Percentiles rank a stretch among this genome's conserved stretches.
These are phyloP conservation scores for Eremobia ochroleuca DNA, from an alignment of 2,888 invertebrate species.

Conservation along the genomic window DNA sequence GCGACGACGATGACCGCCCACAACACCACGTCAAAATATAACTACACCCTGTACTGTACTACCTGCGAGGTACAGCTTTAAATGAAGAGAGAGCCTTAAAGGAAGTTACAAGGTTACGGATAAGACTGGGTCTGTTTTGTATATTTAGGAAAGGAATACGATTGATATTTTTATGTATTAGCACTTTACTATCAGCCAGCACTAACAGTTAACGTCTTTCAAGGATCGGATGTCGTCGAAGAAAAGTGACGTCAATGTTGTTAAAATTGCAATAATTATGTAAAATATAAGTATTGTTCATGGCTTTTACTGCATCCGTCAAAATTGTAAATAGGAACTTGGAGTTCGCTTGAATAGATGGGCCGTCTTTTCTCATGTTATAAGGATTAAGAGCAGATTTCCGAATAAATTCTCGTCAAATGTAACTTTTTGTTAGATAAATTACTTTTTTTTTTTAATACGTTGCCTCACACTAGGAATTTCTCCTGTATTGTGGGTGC, in stretches of 20 bases:
- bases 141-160: slow-evolving; percentile 77
- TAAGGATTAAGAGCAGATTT: slow-evolving; percentile 16
- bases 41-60: slow-evolving; percentile 51
- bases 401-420: slow-evolving; percentile 19
- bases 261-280: slow-evolving; percentile 56
- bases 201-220: slow-evolving; percentile 41
- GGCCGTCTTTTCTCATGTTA: slow-evolving; percentile 21
- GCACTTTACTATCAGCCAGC: slow-evolving; percentile 49
- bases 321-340: slow-evolving; percentile 34
- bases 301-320: slow-evolving; percentile 47
- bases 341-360: slow-evolving; percentile 12
- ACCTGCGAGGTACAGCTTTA: slow-evolving; percentile 56
- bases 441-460: no score
- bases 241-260: slow-evolving; percentile 26
- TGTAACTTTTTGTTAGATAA: slow-evolving; percentile 38
- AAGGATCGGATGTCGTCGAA: slow-evolving; percentile 34
- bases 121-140: slow-evolving; percentile 86
- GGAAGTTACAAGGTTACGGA: slow-evolving; percentile 82
- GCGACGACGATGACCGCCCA: slow-evolving; percentile 91
- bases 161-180: slow-evolving; percentile 71
- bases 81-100: slow-evolving; percentile 71
- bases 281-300: slow-evolving; percentile 39
- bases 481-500: no score
- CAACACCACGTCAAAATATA: slow-evolving; percentile 78
- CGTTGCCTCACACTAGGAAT: no score